Base-by-base conservation (phyloP, 2,113 vertebrate species). In the Xenus cinereus region DNA sequence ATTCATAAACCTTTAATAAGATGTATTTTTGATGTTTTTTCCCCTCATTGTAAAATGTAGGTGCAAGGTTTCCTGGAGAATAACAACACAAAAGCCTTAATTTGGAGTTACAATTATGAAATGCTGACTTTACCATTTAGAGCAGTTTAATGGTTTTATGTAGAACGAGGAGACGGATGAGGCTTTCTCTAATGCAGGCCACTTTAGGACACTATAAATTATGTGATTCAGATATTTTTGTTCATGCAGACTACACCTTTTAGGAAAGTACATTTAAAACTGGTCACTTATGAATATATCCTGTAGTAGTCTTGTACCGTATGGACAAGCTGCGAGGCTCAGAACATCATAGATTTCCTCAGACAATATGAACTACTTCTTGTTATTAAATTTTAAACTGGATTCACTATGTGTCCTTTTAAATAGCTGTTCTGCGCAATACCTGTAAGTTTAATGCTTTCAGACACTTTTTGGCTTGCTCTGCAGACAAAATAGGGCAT, bases 91-190 rank as follows among this genome's bases (percentile, higher is more conserved):
- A 82, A 77, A 80, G 72, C 78, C 91, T 91, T 96, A 93, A 80
- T 75, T 95, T 93, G 85, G 69, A 89, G 14, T 76, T 90, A 28
- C 66, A 93, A 96, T 97, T 97, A 87, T 26, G 76, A 89, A 86
- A 80, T 81, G 83, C 85, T 95, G 93, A 95, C 93, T 73, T 97
- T 60, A 96, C 73, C 14, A 22, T 74, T 80, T 0, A 6, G 72
- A 53, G 21, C 26, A 57, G 53, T 72, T 91, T 51, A 95, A 95
- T 97, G 77, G 84, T 90, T 97, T 94, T 96, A 50, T 53, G 18
- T 94, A 81, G 75, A 95, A 53, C 7, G 21, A 54, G 91, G 69
- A 96, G 89, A 76, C 0, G 1, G 80, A 71, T 71, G 63, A 90
- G 27, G 56, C 79, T 84, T 91, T 68, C 43, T 68, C 15, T 68